Conservation (phyloP, 2,113 vertebrate genomes). For the Tautogolabrus adspersus region DNA sequence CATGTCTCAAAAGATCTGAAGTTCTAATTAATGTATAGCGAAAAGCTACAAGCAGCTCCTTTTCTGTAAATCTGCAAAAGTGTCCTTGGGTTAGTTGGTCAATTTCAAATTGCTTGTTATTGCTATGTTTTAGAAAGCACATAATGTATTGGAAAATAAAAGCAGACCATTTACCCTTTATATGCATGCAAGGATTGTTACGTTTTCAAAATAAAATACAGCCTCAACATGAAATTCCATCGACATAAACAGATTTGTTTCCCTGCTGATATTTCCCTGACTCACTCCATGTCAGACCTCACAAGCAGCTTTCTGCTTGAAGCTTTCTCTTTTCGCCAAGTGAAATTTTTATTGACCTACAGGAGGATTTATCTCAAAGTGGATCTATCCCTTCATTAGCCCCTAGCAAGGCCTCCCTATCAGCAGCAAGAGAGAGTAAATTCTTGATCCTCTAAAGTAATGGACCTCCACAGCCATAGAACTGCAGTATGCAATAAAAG, state of each 20-base stretch:
- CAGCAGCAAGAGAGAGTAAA: conserved; percentile 61
- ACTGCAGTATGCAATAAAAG: conserved; percentile 75
- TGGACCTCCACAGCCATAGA: conserved; percentile 71
- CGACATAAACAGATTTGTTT: neutral
- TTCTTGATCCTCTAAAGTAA: conserved; percentile 71
- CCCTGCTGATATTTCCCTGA: conserved; percentile 15
- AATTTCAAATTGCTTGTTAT: no score
- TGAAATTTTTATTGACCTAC: conserved; percentile 69
- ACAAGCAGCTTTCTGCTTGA: conserved; percentile 56
- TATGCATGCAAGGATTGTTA: neutral
- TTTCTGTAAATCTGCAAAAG: neutral
- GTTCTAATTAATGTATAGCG: neutral
- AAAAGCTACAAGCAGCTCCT: neutral
- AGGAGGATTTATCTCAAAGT: conserved; percentile 75
- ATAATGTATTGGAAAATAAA: no score
- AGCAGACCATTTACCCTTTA: neutral
- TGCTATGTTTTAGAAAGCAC: no score
- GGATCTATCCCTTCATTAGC: conserved; percentile 73
- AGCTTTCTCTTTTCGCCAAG: conserved; percentile 47
- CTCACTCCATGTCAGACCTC: conserved; percentile 36
- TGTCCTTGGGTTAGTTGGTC: no score
- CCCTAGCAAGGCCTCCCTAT: conserved; percentile 55
- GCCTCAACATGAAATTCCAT: neutral
- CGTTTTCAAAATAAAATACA: neutral
- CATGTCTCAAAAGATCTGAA: neutral